Base-by-base conservation (phyloP, 2,888 invertebrate genomes). In the Ectobius pallidus region DNA sequence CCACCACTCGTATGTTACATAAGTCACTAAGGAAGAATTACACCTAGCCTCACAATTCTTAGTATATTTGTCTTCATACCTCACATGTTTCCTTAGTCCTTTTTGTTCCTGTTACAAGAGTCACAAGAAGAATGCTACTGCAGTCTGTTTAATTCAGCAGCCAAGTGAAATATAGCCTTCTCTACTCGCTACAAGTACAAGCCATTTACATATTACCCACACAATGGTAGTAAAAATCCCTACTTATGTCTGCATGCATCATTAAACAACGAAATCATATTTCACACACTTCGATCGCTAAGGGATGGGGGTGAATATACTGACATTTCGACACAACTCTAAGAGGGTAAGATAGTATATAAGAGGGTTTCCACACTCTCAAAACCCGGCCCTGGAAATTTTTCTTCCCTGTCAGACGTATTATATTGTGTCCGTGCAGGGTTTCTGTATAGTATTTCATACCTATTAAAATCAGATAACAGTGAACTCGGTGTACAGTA, bases 201-300 rank as follows among this genome's bases (percentile, higher is more conserved):
- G 18, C 46, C 46, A 46, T 46, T 46, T 46, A 46, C 46, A 46
- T 46, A 46, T 46, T 46, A 46, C 46, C n/a, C n/a, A 46, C 46
- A n/a, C 46, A n/a, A n/a, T 46, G 16, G 46, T n/a, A n/a, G 46
- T 7, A 46, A 46, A 46, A 46, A 46, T 46, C 46, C 58, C 14
- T 58, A 25, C 58, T 18, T 16, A 58, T 4, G 58, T 20, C 25
- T 25, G 14, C 30, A 58, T 58, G 58, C 58, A 30, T 58, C 58
- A 58, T 58, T 58, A 58, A 58, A 58, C 58, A 58, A n/a, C 30
- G 16, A n/a, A 58, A 16, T n/a, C 16, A 58, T 58, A 58, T 58
- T 58, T 58, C 30, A 58, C 25, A 11, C n/a, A 16, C 16, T n/a
- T 58, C 58, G 14, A 58, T 58, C 58, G 58, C 11, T n/a, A n/a